Percentiles rank a stretch among this genome's conserved stretches.
phyloP scores from a whole-genome alignment of 2,797 vertebrate genomes.

The Periparus ater region DNA sequence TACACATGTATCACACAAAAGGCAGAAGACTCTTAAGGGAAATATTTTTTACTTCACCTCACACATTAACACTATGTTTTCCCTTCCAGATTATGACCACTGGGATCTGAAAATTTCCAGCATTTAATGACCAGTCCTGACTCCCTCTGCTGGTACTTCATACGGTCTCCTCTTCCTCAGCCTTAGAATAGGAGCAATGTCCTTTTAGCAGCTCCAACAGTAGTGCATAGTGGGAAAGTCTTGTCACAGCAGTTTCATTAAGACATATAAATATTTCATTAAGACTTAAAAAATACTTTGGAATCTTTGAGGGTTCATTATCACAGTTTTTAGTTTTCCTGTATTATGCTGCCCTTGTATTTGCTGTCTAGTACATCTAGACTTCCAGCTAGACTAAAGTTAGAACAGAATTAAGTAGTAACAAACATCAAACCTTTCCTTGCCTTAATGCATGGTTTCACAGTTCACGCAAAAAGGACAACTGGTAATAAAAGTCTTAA shows the following conservation, averaged over 20 bases:
- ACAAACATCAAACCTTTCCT: background rate
- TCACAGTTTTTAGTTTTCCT: background rate
- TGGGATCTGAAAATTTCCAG: background rate
- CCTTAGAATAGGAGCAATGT: background rate
- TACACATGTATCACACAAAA: background rate
- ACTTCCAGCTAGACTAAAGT: background rate
- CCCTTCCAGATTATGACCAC: background rate
- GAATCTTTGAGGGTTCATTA: background rate
- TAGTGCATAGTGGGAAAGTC: background rate
- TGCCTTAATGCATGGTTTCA: background rate
- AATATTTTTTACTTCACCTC: background rate
- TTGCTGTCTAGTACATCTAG: background rate
- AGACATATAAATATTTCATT: background rate
- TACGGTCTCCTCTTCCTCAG: background rate
- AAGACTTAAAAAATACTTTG: background rate
- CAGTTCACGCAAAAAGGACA: background rate
- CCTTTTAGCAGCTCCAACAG: background rate
- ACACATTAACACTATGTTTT: background rate
- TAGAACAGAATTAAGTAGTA: background rate
- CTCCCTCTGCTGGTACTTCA: conserved; percentile 15
- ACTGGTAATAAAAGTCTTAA: background rate
- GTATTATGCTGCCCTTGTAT: background rate
- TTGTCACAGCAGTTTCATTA: background rate
- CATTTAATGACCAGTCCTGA: background rate
- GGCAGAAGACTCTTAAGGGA: background rate